Conservation (phyloP, 2,888 invertebrate species). For the Brachypalpus laphriformis region DNA sequence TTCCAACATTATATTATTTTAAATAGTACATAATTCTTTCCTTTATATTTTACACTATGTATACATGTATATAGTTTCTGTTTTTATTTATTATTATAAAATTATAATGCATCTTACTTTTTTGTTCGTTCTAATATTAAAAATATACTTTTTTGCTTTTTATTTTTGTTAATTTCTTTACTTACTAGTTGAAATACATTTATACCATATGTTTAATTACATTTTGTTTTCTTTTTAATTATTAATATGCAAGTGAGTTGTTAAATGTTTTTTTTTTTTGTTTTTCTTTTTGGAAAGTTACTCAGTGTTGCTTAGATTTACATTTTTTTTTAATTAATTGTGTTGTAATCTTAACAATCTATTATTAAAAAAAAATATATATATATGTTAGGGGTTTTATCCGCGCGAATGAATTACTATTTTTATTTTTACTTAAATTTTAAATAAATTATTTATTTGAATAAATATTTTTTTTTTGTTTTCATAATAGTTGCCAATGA, state of each 20-base stretch:
- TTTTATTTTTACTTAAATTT: conserved; percentile 40
- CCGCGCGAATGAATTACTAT: conserved; percentile 27
- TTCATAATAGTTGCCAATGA: conserved; percentile 64
- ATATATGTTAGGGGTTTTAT: conserved; percentile 12
- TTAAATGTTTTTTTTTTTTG: conserved; percentile 26
- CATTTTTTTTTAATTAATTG: conserved; percentile 53
- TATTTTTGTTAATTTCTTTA: conserved; percentile 26
- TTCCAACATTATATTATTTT: conserved; percentile 43
- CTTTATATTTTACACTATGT: conserved; percentile 38
- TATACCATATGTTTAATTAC: conserved; percentile 31
- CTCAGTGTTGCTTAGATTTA: conserved; percentile 53
- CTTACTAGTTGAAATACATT: conserved; percentile 31
- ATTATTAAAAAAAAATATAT: conserved; percentile 23
- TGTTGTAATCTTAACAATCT: conserved; percentile 40
- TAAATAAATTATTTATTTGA: conserved; percentile 56
- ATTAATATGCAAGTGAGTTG: conserved; percentile 2
- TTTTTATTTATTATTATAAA: conserved; percentile 25
- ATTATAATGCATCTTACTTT: conserved; percentile 53
- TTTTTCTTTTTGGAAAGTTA: conserved; percentile 58
- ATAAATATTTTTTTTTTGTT: conserved; percentile 40
- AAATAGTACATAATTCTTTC: conserved; percentile 47
- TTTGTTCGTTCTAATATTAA: conserved; percentile 70
- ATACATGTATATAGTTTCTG: conserved; percentile 45
- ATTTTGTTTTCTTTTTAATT: conserved; percentile 30
- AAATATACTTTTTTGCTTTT: conserved; percentile 54